Evolutionary conservation across 2,797 vertebrate species (phyloP).

Genomic region (Ara ararauna): DNA sequence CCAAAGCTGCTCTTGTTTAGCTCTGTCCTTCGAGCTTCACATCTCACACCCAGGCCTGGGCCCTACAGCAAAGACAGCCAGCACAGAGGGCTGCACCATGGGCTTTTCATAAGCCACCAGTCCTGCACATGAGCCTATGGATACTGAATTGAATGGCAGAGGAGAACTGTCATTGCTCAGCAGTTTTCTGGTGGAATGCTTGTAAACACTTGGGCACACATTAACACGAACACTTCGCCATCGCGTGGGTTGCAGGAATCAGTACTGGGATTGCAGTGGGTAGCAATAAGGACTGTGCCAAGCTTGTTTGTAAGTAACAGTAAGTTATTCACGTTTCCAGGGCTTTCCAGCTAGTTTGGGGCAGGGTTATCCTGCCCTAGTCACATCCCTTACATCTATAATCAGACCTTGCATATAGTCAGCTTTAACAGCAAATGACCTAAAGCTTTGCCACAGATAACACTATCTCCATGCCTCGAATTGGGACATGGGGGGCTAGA

Average conservation of each 20-base stretch:
- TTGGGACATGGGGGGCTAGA: not conserved
- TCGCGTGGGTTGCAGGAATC: not conserved
- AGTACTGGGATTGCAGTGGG: rapidly evolving
- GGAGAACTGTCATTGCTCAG: not conserved
- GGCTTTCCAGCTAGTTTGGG: not conserved
- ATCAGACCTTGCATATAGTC: not conserved
- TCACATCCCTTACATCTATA: not conserved
- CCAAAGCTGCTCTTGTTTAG: not conserved
- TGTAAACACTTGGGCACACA: not conserved
- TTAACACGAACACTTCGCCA: not conserved
- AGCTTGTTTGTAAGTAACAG: not conserved
- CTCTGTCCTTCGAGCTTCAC: not conserved
- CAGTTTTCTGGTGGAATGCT: not conserved
- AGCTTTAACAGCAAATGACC: not conserved
- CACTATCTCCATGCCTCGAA: not conserved
- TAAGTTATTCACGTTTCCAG: not conserved
- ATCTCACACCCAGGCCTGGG: no score
- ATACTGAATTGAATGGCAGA: not conserved
- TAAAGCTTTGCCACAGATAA: not conserved
- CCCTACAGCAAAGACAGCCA: not conserved
- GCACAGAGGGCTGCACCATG: no score
- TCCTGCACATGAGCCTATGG: not conserved
- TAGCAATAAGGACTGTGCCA: not conserved
- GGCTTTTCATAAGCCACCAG: not conserved
- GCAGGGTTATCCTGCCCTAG: not conserved